Percentiles rank a stretch among this genome's conserved stretches.
phyloP scores from a whole-genome alignment of 2,797 vertebrate species.

The Nasua narica region DNA sequence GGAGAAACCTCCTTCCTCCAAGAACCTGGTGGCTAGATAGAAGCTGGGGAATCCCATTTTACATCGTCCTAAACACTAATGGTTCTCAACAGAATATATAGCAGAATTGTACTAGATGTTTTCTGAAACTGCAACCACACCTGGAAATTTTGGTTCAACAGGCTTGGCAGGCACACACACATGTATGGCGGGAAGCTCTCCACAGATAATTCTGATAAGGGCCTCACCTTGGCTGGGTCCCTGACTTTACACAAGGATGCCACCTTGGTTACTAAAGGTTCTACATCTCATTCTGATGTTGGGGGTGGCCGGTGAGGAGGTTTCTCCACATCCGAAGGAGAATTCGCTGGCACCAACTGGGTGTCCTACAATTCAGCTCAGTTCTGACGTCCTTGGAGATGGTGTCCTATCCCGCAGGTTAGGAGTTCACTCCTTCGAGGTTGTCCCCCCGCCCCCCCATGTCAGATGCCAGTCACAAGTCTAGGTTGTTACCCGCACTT shows the following conservation, averaged over 20 bases:
- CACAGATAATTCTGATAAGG: background rate
- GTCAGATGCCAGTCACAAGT: background rate
- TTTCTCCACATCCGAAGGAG: background rate
- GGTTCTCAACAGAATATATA: background rate
- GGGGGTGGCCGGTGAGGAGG: background rate
- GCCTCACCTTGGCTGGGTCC: background rate
- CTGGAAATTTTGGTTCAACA: background rate
- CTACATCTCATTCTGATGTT: background rate
- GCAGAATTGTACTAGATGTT: background rate
- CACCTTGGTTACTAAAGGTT: background rate
- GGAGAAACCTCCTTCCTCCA: background rate
- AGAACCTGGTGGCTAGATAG: background rate
- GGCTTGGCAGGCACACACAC: background rate
- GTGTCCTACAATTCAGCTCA: background rate
- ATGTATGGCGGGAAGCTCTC: background rate
- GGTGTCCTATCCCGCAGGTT: background rate
- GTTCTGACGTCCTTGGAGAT: background rate
- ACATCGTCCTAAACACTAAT: background rate
- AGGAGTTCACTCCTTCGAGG: background rate
- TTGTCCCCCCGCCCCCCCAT: no score
- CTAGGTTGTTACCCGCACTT: background rate
- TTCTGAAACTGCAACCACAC: background rate
- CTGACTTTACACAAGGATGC: background rate
- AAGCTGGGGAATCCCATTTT: background rate
- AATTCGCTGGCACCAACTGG: background rate